Base-by-base conservation (phyloP, 1,140 invertebrate genomes). In the Aphis gossypii region DNA sequence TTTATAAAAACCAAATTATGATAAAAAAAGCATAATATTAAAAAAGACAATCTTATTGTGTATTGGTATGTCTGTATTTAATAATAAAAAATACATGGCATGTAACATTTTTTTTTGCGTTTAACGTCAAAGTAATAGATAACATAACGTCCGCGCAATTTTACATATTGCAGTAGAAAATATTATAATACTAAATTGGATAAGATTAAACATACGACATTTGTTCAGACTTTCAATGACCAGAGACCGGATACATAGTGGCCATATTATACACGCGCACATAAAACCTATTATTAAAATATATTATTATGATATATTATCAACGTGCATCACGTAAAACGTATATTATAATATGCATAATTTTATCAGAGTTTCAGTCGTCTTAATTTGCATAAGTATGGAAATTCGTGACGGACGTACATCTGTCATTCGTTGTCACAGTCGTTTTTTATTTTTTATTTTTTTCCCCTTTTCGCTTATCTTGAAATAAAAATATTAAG, bases 341-440 rank as follows among this genome's bases (percentile, higher is more conserved):
- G 60, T n/a, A 35, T n/a, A 76, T n/a, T 76, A 76, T n/a, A 18
- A 76, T 76, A 76, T 76, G 30, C 30, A n/a, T 48, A 88, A 46
- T 48, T 88, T 88, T 88, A 88, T 48, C 86, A 18, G 9, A 89
- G 54, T 89, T 54, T 76, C 30, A 25, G 87, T 54, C 11, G 3
- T 35, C 48, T 54, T 35, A 54, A 89, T 91, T 91, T 91, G 30
- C 35, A 91, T 91, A 68, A 76, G 18, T 91, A 44, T 44, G 90
- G 38, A 68, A 91, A 91, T 91, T 91, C 90, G 90, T 91, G 90
- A 68, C 56, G 20, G 90, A 44, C 56, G n/a, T 25, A 25, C 90
- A 68, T 91, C 41, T 68, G 90, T 91, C 90, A 91, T 76, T 46
- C 56, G 23, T 25, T 44, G 90, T 38, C 48, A 89, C 21, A 30